phyloP scores from a whole-genome alignment of 2,797 vertebrate species.

The Pipistrellus kuhlii region DNA sequence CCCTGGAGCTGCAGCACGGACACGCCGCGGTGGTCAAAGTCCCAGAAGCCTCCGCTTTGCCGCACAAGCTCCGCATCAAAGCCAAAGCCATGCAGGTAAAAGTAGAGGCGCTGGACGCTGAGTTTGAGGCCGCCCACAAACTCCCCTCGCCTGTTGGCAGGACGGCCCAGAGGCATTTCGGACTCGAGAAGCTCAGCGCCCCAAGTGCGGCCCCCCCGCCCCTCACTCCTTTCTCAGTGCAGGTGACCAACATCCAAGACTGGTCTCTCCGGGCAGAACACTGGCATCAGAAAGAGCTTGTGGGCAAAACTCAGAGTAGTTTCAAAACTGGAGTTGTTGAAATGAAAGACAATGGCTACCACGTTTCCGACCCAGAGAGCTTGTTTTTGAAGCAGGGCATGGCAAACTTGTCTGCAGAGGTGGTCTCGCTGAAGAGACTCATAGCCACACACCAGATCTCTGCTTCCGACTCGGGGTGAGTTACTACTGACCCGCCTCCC shows the following conservation, averaged over 20 bases:
- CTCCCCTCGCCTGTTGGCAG: conserved; percentile 88
- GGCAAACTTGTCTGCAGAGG: conserved; percentile 90
- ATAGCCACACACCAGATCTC: conserved; percentile 90
- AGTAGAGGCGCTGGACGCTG: conserved; percentile 93
- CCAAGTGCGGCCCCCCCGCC: conserved; percentile 88
- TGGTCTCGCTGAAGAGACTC: conserved; percentile 92
- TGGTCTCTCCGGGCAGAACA: conserved; percentile 93
- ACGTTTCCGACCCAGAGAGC: conserved; percentile 89
- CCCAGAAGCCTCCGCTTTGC: conserved; percentile 94
- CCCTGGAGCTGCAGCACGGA: conserved; percentile 90
- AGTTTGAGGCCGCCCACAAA: conserved; percentile 92
- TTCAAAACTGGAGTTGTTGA: conserved; percentile 86
- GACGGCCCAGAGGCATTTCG: conserved; percentile 89
- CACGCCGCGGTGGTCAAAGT: conserved; percentile 93
- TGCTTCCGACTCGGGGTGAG: conserved; percentile 91
- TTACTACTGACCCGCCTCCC: conserved; percentile 87
- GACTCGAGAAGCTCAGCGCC: conserved; percentile 85
- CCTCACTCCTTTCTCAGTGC: conserved; percentile 92
- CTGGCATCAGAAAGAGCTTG: conserved; percentile 91
- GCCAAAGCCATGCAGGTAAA: conserved; percentile 95
- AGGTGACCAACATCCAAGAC: conserved; percentile 93
- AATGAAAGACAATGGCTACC: conserved; percentile 89
- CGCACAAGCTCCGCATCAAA: conserved; percentile 97
- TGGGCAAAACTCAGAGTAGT: conserved; percentile 86
- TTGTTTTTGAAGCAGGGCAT: conserved; percentile 91